Evolutionary conservation across 2,113 vertebrate species (phyloP).

Genomic region (Leptosomus discolor): DNA sequence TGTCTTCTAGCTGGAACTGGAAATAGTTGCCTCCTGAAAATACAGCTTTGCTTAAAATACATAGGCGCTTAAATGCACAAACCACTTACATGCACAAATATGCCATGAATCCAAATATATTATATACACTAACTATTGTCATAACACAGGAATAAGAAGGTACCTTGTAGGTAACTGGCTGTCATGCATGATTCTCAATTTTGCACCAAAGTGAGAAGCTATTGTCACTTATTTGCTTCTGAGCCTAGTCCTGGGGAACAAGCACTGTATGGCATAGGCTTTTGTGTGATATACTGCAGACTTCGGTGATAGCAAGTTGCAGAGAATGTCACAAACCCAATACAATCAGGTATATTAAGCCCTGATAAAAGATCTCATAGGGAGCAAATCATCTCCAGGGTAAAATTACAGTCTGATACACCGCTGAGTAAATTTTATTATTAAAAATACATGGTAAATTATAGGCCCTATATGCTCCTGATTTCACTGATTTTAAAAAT

Average conservation of each 20-base stretch:
- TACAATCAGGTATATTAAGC: neutral
- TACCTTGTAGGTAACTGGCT: neutral
- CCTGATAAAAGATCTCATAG: neutral
- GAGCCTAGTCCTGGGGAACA: neutral
- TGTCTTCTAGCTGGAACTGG: neutral
- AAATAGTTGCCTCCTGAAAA: neutral
- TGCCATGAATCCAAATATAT: neutral
- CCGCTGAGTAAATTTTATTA: conserved; percentile 46
- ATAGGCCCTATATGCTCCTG: conserved; percentile 46
- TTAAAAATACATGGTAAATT: conserved; percentile 65
- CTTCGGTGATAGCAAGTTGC: neutral
- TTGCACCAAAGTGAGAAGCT: neutral
- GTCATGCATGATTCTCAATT: neutral
- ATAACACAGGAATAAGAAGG: neutral
- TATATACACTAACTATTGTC: neutral
- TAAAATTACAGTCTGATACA: neutral
- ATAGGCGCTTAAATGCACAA: neutral
- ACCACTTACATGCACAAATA: neutral
- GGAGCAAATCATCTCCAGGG: neutral
- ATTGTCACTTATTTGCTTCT: neutral
- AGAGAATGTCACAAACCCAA: neutral
- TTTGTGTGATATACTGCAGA: neutral
- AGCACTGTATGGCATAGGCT: neutral
- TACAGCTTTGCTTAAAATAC: neutral
- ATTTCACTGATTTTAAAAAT: conserved; percentile 73